Evolutionary conservation across 2,888 invertebrate species (phyloP).

Genomic region (Eustalomyia histrio): DNA sequence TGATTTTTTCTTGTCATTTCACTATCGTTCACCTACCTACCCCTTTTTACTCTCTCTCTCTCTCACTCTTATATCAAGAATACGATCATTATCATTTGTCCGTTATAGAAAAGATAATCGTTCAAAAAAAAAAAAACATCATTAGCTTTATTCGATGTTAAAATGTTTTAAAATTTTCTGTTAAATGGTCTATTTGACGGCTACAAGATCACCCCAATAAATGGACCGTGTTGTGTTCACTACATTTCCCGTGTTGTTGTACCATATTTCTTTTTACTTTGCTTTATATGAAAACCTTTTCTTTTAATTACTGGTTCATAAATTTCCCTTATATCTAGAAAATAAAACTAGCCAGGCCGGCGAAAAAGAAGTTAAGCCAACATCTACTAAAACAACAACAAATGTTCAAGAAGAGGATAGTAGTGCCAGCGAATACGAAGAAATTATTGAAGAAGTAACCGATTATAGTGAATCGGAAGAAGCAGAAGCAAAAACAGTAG

Average conservation of each 20-base stretch:
- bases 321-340: slow-evolving; percentile 68
- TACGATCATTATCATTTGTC: background rate
- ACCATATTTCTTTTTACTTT: slow-evolving; percentile 63
- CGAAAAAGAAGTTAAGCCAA: slow-evolving; percentile 77
- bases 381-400: slow-evolving; percentile 54
- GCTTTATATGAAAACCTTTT: slow-evolving; percentile 51
- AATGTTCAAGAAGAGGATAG: slow-evolving; percentile 69
- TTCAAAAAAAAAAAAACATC: background rate
- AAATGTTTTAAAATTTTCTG: background rate
- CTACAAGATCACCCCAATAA: slow-evolving; percentile 23
- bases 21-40: background rate
- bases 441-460: slow-evolving; percentile 78
- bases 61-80: no score
- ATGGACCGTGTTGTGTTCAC: slow-evolving; percentile 36
- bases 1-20: background rate
- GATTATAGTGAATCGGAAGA: slow-evolving; percentile 73
- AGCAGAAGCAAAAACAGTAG: slow-evolving; percentile 53
- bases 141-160: background rate
- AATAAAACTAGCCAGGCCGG: slow-evolving; percentile 78
- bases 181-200: slow-evolving; percentile 43
- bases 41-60: background rate
- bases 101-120: background rate
- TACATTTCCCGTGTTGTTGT: slow-evolving; percentile 32
- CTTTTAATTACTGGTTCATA: slow-evolving; percentile 43
- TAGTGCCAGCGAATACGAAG: slow-evolving; percentile 78